phyloP scores from a whole-genome alignment of 2,113 vertebrate species.

The Sinocyclocheilus anshuiensis region DNA sequence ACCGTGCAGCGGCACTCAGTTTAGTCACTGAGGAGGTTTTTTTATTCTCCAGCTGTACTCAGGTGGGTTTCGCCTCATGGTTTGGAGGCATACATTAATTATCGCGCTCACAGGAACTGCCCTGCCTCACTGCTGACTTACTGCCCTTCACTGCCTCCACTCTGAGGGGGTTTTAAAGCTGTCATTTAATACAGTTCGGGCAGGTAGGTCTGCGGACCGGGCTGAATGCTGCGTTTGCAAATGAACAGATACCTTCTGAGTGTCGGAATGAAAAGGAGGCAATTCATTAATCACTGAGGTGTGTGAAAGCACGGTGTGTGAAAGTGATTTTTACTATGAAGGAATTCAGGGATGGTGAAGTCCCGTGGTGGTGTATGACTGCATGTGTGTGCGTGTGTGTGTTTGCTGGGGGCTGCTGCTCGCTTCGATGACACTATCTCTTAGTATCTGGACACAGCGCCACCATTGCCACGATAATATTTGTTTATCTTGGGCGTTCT shows the following conservation, averaged over 20 bases:
- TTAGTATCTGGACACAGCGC: conserved; percentile 76
- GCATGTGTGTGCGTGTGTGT: conserved; percentile 56
- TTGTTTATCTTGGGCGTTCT: conserved; percentile 68
- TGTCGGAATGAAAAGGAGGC: conserved; percentile 53
- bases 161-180: conserved; percentile 65
- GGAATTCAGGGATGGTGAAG: conserved; percentile 70
- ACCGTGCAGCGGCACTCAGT: conserved; percentile 39
- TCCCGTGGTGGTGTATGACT: not conserved
- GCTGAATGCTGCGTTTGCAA: conserved; percentile 45
- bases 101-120: conserved; percentile 66
- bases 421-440: conserved; percentile 77
- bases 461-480: conserved; percentile 74
- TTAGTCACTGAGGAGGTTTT: conserved; percentile 54
- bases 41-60: conserved; percentile 57
- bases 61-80: conserved; percentile 61
- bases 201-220: conserved; percentile 69
- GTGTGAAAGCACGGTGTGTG: conserved; percentile 74
- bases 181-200: conserved; percentile 74
- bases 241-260: conserved; percentile 51
- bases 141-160: conserved; percentile 65
- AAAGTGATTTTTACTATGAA: conserved; percentile 75
- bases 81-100: conserved; percentile 75
- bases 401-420: conserved; percentile 73
- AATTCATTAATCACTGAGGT: conserved; percentile 78
- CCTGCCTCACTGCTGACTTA: conserved; percentile 62